Base-by-base conservation (phyloP, 2,113 vertebrate species). In the Microcebus murinus region DNA sequence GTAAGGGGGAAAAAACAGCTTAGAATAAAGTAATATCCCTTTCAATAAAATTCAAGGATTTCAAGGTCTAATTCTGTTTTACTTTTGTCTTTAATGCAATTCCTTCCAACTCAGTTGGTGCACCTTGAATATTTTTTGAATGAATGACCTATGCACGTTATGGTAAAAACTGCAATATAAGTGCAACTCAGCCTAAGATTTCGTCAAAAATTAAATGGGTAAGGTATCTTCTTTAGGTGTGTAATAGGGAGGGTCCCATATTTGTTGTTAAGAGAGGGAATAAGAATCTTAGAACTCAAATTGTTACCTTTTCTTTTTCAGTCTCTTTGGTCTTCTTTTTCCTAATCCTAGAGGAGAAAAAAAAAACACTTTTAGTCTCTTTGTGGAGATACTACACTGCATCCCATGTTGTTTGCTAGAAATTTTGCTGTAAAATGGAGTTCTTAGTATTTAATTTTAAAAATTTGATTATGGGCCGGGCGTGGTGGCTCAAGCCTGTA, bases 71-170 rank as follows among this genome's bases (percentile, higher is more conserved):
- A 61, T 81, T 82, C n/a, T 77, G 14, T 84, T 84, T 95, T 63
- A n/a, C 39, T 95, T 95, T 91, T 93, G 48, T 81, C 55, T 95
- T 95, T 29, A 65, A 36, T 88, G 29, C 31, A 90, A n/a, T 93
- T 91, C 48, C n/a, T 95, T 93, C 39, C 48, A 95, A 55, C 17
- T 83, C 39, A 65, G 15, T 57, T 31, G 34, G 27, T 87, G 39
- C 52, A 71, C 9, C 8, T 27, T 73, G 77, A 88, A 36, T 93
- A 80, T 91, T 93, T 97, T n/a, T 90, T 90, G 31, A 95, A 45
- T 95, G 70, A 80, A 52, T 87, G 34, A 90, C 21, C 11, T 90
- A 25, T 77, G 29, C 3, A 74, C 39, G 8, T 57, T 92, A 42
- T 9, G 31, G 39, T 92, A 74, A 92, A 76, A 92, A 82, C 42